Evolutionary conservation across 2,888 invertebrate genomes (phyloP).

Genomic region (Lasioglossum pauxillum): DNA sequence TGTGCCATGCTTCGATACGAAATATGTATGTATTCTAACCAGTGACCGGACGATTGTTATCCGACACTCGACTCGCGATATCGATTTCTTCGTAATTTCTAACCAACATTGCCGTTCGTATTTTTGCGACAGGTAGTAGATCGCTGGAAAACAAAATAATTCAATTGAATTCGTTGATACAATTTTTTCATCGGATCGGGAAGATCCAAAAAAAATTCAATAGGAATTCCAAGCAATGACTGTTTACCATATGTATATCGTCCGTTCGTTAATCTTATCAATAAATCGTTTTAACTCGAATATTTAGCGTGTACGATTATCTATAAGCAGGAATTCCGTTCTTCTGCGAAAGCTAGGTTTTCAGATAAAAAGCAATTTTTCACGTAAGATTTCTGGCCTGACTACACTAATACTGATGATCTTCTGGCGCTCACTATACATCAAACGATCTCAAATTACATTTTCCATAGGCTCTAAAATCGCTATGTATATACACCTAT

Average conservation of each 20-base stretch:
- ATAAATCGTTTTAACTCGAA: slow-evolving; percentile 1
- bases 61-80: slow-evolving; percentile 63
- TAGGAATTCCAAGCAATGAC: slow-evolving; percentile 11
- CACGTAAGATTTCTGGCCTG: too few relatives aligned
- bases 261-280: slow-evolving; percentile 24
- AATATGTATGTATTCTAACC: slow-evolving; percentile 17
- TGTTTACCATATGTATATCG: background rate
- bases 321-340: background rate
- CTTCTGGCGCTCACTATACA: background rate
- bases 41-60: slow-evolving; percentile 63
- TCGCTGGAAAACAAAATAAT: background rate
- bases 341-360: background rate
- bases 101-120: slow-evolving; percentile 33
- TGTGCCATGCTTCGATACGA: background rate
- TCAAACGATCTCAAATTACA: background rate
- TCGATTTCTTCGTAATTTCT: slow-evolving; percentile 57
- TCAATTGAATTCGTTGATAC: background rate
- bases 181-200: background rate
- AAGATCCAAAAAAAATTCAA: background rate
- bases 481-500: background rate
- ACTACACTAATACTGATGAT: background rate
- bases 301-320: background rate
- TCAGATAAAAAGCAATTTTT: background rate
- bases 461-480: background rate
- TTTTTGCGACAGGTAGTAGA: background rate